These are phyloP conservation scores for Apocheima hispidaria DNA, from an alignment of 2,888 invertebrate species.

Conservation along the genomic window DNA sequence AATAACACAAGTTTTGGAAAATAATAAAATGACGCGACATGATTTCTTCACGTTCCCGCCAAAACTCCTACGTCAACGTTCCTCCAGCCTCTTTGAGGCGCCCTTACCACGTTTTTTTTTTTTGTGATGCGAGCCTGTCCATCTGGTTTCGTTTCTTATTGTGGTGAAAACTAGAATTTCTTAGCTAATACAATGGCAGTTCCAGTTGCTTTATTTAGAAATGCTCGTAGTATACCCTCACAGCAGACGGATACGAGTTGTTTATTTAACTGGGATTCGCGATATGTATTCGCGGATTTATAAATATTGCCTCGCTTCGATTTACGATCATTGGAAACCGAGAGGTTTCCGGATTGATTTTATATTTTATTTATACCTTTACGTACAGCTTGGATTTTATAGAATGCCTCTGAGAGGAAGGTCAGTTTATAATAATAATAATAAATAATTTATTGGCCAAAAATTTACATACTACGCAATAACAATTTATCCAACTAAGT, in stretches of 20 bases:
- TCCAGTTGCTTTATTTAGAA: constrained; percentile 15
- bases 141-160: not conserved
- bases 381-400: constrained; percentile 9
- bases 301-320: constrained; percentile 30
- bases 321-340: constrained; percentile 22
- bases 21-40: too few relatives aligned
- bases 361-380: constrained; percentile 7
- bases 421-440: too few relatives aligned
- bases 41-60: too few relatives aligned
- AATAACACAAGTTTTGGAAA: too few relatives aligned
- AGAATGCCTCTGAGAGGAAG: constrained; percentile 7
- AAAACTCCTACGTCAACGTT: not conserved
- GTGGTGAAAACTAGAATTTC: not conserved
- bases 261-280: constrained; percentile 33
- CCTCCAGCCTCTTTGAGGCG: not conserved
- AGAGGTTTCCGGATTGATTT: constrained; percentile 23
- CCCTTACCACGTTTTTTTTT: not conserved
- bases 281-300: constrained; percentile 37
- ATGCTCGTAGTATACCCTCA: constrained; percentile 19
- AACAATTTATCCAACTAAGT: too few relatives aligned
- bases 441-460: too few relatives aligned
- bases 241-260: constrained; percentile 26
- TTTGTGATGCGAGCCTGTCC: too few relatives aligned
- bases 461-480: too few relatives aligned
- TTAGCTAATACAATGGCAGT: not conserved